Evolutionary conservation across 2,113 vertebrate genomes (phyloP).

Genomic region (Psettodes erumei): DNA sequence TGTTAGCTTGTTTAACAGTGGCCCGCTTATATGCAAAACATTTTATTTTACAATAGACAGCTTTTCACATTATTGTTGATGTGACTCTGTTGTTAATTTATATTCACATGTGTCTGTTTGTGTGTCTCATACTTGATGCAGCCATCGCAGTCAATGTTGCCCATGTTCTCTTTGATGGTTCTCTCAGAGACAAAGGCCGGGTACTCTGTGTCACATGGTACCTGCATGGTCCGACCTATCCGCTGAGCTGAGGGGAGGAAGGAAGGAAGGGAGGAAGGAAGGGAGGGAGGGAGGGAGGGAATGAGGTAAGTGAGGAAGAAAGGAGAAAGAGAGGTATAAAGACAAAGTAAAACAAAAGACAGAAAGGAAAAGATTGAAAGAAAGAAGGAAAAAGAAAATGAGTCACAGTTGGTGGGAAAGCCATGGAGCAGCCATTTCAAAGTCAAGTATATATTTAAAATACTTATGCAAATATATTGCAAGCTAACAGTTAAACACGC

Average conservation of each 20-base stretch:
- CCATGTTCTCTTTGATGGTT: slow-evolving; percentile 98
- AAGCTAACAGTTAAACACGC: slow-evolving; percentile 47
- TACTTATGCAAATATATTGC: slow-evolving; percentile 52
- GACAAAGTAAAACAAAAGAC: slow-evolving; percentile 15
- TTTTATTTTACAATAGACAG: neutral
- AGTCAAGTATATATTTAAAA: slow-evolving; percentile 51
- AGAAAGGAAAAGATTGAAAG: neutral
- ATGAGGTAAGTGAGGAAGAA: slow-evolving; percentile 6
- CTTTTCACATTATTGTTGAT: neutral
- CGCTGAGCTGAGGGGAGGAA: slow-evolving; percentile 87
- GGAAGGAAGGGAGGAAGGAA: neutral
- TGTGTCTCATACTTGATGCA: slow-evolving; percentile 91
- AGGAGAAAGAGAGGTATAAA: neutral
- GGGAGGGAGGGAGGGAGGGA: neutral
- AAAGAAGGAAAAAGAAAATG: neutral
- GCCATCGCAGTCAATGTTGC: slow-evolving; percentile 93
- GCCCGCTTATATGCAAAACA: neutral
- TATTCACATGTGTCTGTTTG: neutral
- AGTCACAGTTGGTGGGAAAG: slow-evolving; percentile 28
- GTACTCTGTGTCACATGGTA: slow-evolving; percentile 97
- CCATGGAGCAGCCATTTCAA: slow-evolving; percentile 32
- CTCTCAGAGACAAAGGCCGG: slow-evolving; percentile 97
- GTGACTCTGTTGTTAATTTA: neutral
- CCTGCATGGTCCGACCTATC: slow-evolving; percentile 88
- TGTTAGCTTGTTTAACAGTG: slow-evolving; percentile 21